Base-by-base conservation (phyloP, 2,113 vertebrate species). In the Pelobates fuscus region DNA sequence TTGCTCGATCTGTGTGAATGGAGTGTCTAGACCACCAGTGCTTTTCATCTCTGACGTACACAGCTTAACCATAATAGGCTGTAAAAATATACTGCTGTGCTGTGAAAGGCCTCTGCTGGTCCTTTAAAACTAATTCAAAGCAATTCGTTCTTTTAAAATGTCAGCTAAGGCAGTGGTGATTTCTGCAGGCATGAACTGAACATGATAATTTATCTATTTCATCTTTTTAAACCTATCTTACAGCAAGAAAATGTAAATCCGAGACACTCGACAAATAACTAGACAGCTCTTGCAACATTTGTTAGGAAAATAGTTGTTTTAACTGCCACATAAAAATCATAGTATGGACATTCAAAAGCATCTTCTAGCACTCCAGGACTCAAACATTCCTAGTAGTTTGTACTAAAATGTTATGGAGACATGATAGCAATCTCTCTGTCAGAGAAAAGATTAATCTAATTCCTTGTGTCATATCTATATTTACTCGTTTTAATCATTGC, bases 221-320 rank as follows among this genome's bases (percentile, higher is more conserved):
- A 12, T 43, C 32, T 15, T 66, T 3, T 66, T 66, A 18, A 66
- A 41, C 4, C 15, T 66, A 23, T 66, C 32, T 66, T 66, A 46
- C 46, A 66, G 64, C 64, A 66, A 66, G 32, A 66, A 32, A 49
- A 66, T 32, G 41, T 66, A 66, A 66, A 66, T 41, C 41, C 46
- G 37, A 18, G 46, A 21, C 21, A 27, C 41, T 49, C 14, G 26
- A 8, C 5, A 46, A 41, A 46, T 46, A 37, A 66, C 24, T 15
- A 66, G 64, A 66, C 43, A 66, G 41, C 64, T 49, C 30, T 26
- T 20, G 21, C 10, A 66, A 66, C 24, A 32, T 27, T 25, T 66
- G 64, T 44, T 64, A 23, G 12, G 37, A 64, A 18, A 23, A 66
- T 66, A 49, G 46, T 24, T 25, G 63, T 14, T 18, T 66, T 43